Evolutionary conservation across 2,113 vertebrate species (phyloP), one percentile per base, ranked within the genome.

Genomic region (Octodon degus): DNA sequence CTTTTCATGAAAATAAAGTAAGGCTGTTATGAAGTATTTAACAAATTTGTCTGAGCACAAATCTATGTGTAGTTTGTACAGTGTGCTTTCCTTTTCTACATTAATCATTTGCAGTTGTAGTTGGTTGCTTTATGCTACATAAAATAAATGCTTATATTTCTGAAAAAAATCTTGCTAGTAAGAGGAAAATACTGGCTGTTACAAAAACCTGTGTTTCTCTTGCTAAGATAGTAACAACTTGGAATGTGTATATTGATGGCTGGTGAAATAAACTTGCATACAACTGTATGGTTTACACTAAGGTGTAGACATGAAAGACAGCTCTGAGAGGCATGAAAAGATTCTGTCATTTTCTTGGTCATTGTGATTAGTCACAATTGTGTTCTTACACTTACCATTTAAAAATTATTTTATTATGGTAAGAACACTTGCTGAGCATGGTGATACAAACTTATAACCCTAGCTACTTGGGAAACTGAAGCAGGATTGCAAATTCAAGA

Each of bases 81-180:
- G 0, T 43, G 14, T n/a, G 9, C 19, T 92, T 85, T 60, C 3
- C 77, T 32, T 79, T 96, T 79, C 22, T 34, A 32, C 24, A 58
- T 27, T 53, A 60, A 60, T 3, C 14, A 83, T 77, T 85, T 92
- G 0, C 24, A 67, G 47, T 91, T 84, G n/a, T 83, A 82, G 1
- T 86, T 93, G 58, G 12, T 74, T 91, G 87, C 62, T 83, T 82
- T 58, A 74, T 80, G 93, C 30, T 86, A 76, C 86, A 34, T 86
- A 85, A 74, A 93, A 70, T 94, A 84, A 80, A 14, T 13, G 53
- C 53, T 43, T 84, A 34, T 27, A 12, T 65, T 87, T 94, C 83
- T 84, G 50, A 80, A 76, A 95, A 93, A 85, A 87, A 58, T 5
- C 24, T 19, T 80, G 14, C 83, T 60, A 89, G 30, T 47, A 84